A percentile compares a stretch with the other conserved stretches of the same genome.
phyloP scores from a whole-genome alignment of 2,797 vertebrate species.

The Mus minutoides region DNA sequence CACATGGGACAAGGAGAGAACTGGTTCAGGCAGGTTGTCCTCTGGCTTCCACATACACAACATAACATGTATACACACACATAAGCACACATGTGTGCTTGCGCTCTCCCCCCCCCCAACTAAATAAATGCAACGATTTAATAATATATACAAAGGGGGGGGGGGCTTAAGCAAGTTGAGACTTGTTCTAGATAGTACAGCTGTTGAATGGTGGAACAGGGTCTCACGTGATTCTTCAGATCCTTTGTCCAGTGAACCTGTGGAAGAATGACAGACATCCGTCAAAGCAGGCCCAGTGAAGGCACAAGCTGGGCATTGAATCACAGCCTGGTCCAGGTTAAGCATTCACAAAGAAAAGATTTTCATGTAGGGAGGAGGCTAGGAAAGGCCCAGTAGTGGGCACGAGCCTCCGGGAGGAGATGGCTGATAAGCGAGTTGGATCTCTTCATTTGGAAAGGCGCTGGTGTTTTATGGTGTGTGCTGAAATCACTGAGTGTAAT shows the following conservation, averaged over 20 bases:
- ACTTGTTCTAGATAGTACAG: not conserved
- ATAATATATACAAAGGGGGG: not conserved
- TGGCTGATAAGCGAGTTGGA: not conserved
- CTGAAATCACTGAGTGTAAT: constrained; percentile 12
- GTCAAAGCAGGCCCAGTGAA: not conserved
- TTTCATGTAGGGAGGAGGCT: not conserved
- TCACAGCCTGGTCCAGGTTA: not conserved
- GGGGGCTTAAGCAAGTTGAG: not conserved
- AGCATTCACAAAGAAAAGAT: not conserved
- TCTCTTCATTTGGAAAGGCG: not conserved
- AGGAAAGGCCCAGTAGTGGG: not conserved
- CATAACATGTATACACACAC: no score
- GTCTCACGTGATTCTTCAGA: not conserved
- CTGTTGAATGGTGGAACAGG: not conserved
- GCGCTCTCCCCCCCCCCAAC: not conserved
- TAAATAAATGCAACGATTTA: not conserved
- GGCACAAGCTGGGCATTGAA: not conserved
- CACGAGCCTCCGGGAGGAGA: not conserved
- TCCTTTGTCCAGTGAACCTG: not conserved
- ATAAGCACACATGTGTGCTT: not conserved
- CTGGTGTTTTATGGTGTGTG: not conserved
- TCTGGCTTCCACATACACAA: not conserved
- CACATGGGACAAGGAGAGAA: not conserved
- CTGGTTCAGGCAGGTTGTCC: not conserved
- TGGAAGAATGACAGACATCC: not conserved